Evolutionary conservation across 2,797 vertebrate genomes (phyloP), one percentile per base, ranked within the genome.

Genomic region (Hydrophis major): DNA sequence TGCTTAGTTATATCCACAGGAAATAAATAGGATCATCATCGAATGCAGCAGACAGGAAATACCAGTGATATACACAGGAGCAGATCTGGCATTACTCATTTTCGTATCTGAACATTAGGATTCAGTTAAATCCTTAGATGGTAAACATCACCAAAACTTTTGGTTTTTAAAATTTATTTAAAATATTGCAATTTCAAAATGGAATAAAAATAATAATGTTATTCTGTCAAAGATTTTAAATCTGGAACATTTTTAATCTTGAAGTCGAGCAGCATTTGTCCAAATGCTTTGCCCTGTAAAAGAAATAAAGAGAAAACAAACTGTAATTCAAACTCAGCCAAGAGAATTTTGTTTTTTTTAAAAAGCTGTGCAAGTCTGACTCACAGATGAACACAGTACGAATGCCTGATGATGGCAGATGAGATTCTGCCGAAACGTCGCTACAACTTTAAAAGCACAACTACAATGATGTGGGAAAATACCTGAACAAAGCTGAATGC

Each of bases 221-320:
- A 98, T 94, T 98, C 97, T 96, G 98, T 97, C 95, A 99, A 96
- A 7, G 98, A 98, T 87, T 98, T 99, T 93, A 99, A 98, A 96
- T 99, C 98, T 6, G 98, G 98, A 61, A 99, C 97, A 28, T 98
- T 98, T 90, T 93, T 97, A 59, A 99, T 97, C 96, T 98, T 96
- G 95, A 98, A 96, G 96, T 98, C 98, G 97, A 99, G 96, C 94
- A 99, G 96, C 98, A 99, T 99, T 96, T 99, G 98, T 92, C 98
- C 98, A 88, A 97, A 98, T 42, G 98, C 98, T 96, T 99, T 99
- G 27, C 98, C 98, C 98, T 99, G 96, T 87, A 94, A 94, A 92
- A 92, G 93, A 94, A 89, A 94, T 94, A 93, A 74, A 37, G 47
- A 91, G 56, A 90, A 93, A 37, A 61, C 0, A 28, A 37, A 4